Evolutionary conservation across 2,888 invertebrate genomes (phyloP), one percentile per base, ranked within the genome.

Genomic region (Unio delphinus): DNA sequence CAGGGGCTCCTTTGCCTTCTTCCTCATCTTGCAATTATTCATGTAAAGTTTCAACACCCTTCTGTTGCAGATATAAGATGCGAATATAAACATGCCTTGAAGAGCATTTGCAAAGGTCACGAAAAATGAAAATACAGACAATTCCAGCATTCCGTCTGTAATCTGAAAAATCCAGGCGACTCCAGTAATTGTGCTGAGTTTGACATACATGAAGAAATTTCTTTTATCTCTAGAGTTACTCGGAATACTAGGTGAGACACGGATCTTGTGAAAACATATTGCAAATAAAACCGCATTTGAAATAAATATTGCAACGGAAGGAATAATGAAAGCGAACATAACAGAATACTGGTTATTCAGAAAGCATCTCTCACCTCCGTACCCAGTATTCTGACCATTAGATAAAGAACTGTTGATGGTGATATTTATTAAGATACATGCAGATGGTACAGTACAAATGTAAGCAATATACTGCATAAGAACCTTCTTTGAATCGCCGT

Each of bases 111-210:
- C 65, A 20, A 77, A 67, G 5, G 79, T 76, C 1, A 79, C 80
- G 28, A 81, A 60, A 62, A 75, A 82, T 6, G 79, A 72, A 28
- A 85, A 76, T 8, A 74, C 65, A 1, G 74, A 72, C 28, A 79
- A 63, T 3, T 77, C 73, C 4, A 82, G 71, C 26, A 81, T 61
- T 4, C 78, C 78, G 55, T 81, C 79, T 6, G 84, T 65, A 20
- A 85, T 71, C 18, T 80, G 80, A 6, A 84, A 69, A 18, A 81
- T 61, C 85, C 85, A 85, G 30, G 81, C 75, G 26, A 82, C 34
- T 2, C 85, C 84, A 7, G 83, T 79, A 23, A 85, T 67, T 6
- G 79, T 71, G 59, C 80, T 83, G 55, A 85, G 71, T 59, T 80
- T 80, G 4, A 80, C 54, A 64, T 83, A 85, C 8, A 83, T 66